These are phyloP conservation scores for Oncorhynchus gorbuscha DNA, from an alignment of 2,113 vertebrate species.

Conservation along the genomic window DNA sequence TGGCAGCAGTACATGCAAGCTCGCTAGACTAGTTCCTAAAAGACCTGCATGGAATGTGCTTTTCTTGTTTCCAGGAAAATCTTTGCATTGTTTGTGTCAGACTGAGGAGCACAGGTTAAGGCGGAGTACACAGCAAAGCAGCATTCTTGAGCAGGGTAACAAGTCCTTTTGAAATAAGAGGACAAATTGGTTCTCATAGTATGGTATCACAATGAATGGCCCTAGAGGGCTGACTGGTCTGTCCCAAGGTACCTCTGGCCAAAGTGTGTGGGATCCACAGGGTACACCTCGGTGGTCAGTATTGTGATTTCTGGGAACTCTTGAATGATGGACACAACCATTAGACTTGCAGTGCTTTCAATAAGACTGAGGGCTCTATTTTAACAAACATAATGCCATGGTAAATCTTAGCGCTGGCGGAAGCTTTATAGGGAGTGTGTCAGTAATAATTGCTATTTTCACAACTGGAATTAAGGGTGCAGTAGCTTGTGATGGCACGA, in stretches of 20 bases:
- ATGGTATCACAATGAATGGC: not conserved
- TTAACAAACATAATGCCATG: too few species aligned
- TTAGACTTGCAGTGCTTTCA: too few species aligned
- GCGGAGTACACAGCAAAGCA: not conserved
- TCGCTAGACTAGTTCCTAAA: not conserved
- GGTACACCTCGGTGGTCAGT: slow-evolving; percentile 93
- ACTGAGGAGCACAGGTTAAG: slow-evolving; percentile 7
- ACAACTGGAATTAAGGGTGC: too few species aligned
- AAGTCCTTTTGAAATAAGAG: not conserved
- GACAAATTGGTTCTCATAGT: not conserved
- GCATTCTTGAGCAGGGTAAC: not conserved
- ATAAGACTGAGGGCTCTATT: too few species aligned
- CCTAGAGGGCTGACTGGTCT: slow-evolving; percentile 71
- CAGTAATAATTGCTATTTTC: too few species aligned
- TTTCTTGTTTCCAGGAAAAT: not conserved
- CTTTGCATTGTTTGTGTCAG: not conserved
- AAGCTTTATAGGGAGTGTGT: too few species aligned
- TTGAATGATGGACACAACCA: slow-evolving; percentile 83
- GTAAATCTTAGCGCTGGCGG: too few species aligned
- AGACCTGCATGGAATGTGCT: slow-evolving; percentile 9
- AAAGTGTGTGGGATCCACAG: slow-evolving; percentile 92
- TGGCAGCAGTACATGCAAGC: slow-evolving; percentile 9
- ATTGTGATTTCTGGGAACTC: slow-evolving; percentile 98
- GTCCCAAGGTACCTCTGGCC: slow-evolving; percentile 98
- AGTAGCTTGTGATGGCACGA: too few species aligned